Conservation (phyloP, 2,888 invertebrate species). For the Cheiracanthium punctorium region DNA sequence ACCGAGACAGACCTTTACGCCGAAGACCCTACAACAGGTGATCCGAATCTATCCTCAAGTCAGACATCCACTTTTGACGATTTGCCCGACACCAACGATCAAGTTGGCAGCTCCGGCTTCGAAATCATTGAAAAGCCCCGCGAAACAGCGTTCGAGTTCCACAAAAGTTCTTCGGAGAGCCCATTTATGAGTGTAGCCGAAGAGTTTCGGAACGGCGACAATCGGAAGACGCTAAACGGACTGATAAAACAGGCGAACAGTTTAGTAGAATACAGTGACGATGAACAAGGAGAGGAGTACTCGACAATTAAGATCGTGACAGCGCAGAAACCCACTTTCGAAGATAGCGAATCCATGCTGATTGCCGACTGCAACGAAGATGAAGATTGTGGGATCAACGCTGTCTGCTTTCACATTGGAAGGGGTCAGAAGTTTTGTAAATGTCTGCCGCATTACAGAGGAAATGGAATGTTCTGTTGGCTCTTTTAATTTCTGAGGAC, state of each 20-base stretch:
- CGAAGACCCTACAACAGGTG: background rate
- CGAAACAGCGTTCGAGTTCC: background rate
- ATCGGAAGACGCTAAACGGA: background rate
- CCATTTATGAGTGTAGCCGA: background rate
- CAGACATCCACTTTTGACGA: background rate
- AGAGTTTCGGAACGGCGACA: background rate
- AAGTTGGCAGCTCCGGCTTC: background rate
- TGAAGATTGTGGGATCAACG: background rate
- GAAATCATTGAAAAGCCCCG: background rate
- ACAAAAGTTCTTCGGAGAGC: background rate
- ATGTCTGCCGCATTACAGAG: background rate
- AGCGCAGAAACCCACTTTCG: background rate
- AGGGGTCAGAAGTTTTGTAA: background rate
- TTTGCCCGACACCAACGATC: background rate
- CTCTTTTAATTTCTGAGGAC: too few relatives aligned
- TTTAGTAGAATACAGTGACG: background rate
- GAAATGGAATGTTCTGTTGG: slow-evolving; percentile 19
- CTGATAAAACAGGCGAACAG: background rate
- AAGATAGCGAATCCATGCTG: background rate
- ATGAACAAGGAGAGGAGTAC: background rate
- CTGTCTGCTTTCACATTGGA: background rate
- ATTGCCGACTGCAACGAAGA: background rate
- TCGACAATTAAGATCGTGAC: background rate
- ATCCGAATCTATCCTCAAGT: background rate
- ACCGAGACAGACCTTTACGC: background rate